A percentile compares a stretch with the other conserved stretches of the same genome.
Conservation (phyloP, 53 echinoderm and acorn worm genomes). For the Holothuria scabra region DNA sequence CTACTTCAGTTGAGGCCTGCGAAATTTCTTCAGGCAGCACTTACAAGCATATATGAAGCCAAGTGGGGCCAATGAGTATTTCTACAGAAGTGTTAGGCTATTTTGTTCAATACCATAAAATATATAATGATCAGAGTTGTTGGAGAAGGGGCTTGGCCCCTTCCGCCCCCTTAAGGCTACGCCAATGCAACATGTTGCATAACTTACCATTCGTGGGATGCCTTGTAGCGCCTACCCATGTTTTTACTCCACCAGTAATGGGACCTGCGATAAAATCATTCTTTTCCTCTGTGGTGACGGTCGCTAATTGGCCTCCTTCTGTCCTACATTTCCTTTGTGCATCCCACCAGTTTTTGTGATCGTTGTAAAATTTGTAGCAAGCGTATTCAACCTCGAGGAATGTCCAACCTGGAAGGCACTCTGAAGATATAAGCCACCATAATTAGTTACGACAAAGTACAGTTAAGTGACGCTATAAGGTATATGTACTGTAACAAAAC, state of each 20-base stretch:
- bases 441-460: not conserved
- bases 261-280: conserved; percentile 31
- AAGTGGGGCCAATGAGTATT: too few relatives aligned
- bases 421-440: conserved; percentile 3
- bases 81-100: too few relatives aligned
- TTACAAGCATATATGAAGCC: too few relatives aligned
- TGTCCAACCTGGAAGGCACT: not conserved
- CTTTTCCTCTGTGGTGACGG: conserved; percentile 24
- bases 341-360: not conserved
- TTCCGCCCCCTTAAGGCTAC: too few relatives aligned
- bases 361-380: conserved; percentile 30
- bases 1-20: too few relatives aligned
- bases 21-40: too few relatives aligned
- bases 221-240: conserved; percentile 30
- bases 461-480: not conserved
- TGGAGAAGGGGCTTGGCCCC: too few relatives aligned
- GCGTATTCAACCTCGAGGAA: conserved; percentile 30
- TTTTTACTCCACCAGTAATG: conserved; percentile 33
- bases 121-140: too few relatives aligned
- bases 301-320: conserved; percentile 15
- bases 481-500: not conserved
- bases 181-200: too few relatives aligned
- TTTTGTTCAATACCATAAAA: too few relatives aligned
- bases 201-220: conserved; percentile 15
- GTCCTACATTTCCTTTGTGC: not conserved